phyloP scores from a whole-genome alignment of 1,140 invertebrate species.

The Liolophura sinensis region DNA sequence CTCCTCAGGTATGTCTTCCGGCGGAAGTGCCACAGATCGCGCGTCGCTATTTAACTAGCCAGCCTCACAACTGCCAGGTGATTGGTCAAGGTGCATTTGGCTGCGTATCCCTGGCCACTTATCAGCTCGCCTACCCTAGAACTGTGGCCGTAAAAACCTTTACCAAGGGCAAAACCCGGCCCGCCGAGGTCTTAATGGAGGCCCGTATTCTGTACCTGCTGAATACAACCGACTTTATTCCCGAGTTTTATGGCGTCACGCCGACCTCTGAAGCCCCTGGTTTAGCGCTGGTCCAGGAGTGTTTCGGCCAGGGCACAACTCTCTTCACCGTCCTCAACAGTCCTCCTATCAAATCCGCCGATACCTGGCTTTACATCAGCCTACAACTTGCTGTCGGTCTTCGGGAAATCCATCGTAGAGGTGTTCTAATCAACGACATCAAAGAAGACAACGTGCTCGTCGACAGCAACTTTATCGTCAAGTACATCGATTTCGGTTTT shows the following conservation, averaged over 20 bases:
- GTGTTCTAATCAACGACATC: background rate
- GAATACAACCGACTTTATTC: background rate
- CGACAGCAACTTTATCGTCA: background rate
- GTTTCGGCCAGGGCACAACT: background rate
- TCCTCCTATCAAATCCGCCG: background rate
- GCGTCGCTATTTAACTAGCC: no score
- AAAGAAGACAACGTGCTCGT: conserved; percentile 2
- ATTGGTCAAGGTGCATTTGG: no score
- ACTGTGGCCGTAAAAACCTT: conserved; percentile 1
- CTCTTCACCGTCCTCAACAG: background rate
- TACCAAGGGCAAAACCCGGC: background rate
- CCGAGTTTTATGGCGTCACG: background rate
- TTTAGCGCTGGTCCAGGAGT: conserved; percentile 1
- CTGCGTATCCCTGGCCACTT: no score
- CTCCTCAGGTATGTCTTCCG: no score
- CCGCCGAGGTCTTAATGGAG: background rate
- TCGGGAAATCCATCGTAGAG: background rate
- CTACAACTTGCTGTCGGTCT: conserved; percentile 1
- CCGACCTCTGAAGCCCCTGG: background rate
- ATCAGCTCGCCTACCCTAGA: background rate
- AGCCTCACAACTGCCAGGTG: no score
- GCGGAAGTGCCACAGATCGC: no score
- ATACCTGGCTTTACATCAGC: background rate
- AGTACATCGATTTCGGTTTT: conserved; percentile 1
- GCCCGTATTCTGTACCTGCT: background rate